phyloP scores from a whole-genome alignment of 2,888 invertebrate species.

The Cacoxenus indagator region DNA sequence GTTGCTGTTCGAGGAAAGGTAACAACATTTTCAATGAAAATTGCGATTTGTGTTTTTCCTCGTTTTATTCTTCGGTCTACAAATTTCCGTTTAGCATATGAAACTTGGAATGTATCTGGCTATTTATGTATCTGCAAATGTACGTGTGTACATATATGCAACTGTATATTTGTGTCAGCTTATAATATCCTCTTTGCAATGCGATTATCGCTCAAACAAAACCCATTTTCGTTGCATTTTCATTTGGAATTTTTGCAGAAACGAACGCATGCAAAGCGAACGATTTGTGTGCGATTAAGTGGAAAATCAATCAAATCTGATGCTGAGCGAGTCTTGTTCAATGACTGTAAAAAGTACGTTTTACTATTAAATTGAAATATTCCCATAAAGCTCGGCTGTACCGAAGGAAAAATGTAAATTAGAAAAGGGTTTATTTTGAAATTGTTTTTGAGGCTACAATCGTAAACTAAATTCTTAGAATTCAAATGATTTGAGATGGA shows the following conservation, averaged over 20 bases:
- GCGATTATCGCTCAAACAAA: constrained; percentile 8
- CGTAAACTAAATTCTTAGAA: too few relatives aligned
- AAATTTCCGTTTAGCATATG: constrained; percentile 6
- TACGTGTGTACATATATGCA: not conserved
- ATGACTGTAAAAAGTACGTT: constrained; percentile 17
- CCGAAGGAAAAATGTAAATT: too few relatives aligned
- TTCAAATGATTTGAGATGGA: too few relatives aligned
- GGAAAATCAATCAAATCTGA: constrained; percentile 11
- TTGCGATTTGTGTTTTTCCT: not conserved
- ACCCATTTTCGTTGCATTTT: not conserved
- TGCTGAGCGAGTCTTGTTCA: not conserved
- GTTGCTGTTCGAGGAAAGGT: constrained; percentile 16
- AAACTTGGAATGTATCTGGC: not conserved
- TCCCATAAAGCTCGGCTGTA: constrained; percentile 32
- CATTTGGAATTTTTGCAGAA: not conserved
- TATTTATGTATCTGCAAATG: not conserved
- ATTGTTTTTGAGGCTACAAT: too few relatives aligned
- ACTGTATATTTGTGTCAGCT: constrained; percentile 1
- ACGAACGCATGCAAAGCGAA: not conserved
- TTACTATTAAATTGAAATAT: constrained; percentile 21
- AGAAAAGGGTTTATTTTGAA: too few relatives aligned
- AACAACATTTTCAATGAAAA: constrained; percentile 18
- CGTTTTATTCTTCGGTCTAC: not conserved
- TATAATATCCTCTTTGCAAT: constrained; percentile 9
- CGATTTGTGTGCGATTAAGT: constrained; percentile 8